phyloP scores from a whole-genome alignment of 2,113 vertebrate species.

The Oreochromis tanganicae region DNA sequence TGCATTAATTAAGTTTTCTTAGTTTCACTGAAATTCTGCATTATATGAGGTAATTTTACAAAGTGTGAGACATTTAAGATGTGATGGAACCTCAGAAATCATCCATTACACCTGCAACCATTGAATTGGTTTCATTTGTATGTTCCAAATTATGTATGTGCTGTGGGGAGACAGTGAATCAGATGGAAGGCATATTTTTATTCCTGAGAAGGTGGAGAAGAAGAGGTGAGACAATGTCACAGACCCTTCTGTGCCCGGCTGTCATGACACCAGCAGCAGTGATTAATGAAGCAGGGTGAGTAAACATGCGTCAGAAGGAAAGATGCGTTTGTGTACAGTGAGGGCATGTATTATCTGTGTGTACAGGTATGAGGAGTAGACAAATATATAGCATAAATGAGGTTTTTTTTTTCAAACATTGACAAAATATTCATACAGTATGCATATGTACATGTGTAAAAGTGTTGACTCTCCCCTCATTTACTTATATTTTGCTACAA shows the following conservation, averaged over 20 bases:
- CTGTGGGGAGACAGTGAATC: background rate
- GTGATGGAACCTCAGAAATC: background rate
- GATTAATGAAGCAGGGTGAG: slow-evolving; percentile 47
- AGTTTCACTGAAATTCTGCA: background rate
- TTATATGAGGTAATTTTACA: background rate
- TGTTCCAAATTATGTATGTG: background rate
- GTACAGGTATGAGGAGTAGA: background rate
- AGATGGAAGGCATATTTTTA: slow-evolving; percentile 21
- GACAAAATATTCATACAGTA: background rate
- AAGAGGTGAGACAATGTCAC: slow-evolving; percentile 35
- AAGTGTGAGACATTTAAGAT: background rate
- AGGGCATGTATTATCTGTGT: background rate
- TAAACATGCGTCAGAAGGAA: background rate
- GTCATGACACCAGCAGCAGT: slow-evolving; percentile 41
- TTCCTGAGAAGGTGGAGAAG: background rate
- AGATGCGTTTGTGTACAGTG: background rate
- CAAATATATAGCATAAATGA: background rate
- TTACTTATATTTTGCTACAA: background rate
- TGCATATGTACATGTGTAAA: background rate
- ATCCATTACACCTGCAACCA: background rate
- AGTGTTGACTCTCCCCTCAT: background rate
- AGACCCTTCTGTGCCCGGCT: slow-evolving; percentile 31
- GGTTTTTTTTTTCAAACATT: background rate
- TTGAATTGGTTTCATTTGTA: background rate
- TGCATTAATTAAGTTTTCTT: background rate